phyloP scores from a whole-genome alignment of 2,888 invertebrate genomes.

The Sesia bembeciformis region DNA sequence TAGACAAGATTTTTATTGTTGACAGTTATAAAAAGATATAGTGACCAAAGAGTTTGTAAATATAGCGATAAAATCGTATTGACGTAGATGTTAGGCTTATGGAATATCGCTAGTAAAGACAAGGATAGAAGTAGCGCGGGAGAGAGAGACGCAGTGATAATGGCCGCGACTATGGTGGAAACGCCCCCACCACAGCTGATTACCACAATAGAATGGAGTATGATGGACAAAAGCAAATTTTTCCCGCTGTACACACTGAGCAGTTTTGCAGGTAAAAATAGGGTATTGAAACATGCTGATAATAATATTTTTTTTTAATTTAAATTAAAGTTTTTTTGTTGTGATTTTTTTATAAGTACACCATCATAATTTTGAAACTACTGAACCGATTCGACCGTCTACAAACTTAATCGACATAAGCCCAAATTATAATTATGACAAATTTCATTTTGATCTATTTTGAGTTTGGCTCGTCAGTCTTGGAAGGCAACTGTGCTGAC shows the following conservation, averaged over 20 bases:
- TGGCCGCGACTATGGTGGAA: constrained; percentile 70
- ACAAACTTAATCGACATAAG: no score
- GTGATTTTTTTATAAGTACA: no score
- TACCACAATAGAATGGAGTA: constrained; percentile 95
- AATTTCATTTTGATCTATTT: no score
- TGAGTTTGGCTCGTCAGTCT: no score
- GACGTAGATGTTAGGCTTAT: constrained; percentile 28
- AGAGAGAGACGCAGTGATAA: constrained; percentile 17
- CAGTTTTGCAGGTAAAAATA: constrained; percentile 80
- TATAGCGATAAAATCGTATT: constrained; percentile 9
- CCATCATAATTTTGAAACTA: no score
- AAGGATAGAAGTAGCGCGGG: constrained; percentile 14
- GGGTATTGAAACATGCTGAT: no score
- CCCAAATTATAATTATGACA: no score
- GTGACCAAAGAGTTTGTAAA: constrained; percentile 34
- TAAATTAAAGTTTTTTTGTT: no score
- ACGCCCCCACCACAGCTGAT: constrained; percentile 77
- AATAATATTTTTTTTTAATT: no score
- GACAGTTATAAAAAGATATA: constrained; percentile 8
- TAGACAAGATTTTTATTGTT: constrained; percentile 9
- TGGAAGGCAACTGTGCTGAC: no score
- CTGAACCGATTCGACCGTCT: no score
- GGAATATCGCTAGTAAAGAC: constrained; percentile 17
- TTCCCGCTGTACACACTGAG: constrained; percentile 94
- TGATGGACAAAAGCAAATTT: constrained; percentile 97